phyloP scores from a whole-genome alignment of 1,140 invertebrate species.

The Papilio xuthus region DNA sequence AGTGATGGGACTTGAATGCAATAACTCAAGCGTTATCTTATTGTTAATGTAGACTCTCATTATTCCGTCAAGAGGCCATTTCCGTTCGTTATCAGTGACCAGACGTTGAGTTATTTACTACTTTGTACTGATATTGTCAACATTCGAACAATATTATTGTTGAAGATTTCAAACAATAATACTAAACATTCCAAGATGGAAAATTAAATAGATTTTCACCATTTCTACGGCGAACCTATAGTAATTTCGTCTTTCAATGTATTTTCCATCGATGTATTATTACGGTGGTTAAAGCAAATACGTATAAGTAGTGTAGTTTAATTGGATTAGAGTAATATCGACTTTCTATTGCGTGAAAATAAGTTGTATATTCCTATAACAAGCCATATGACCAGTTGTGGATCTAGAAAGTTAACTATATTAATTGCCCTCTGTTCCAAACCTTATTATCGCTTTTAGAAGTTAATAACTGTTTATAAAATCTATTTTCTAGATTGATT shows the following conservation, averaged over 20 bases:
- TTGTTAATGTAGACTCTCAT: constrained; percentile 46
- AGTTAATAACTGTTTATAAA: background rate
- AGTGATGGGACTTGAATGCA: constrained; percentile 46
- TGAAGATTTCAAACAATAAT: constrained; percentile 10
- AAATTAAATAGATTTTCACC: background rate
- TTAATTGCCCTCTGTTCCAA: background rate
- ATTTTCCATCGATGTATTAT: too few relatives aligned
- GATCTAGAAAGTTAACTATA: background rate
- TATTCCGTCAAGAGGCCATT: constrained; percentile 39
- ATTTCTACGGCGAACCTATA: background rate
- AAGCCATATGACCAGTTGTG: background rate
- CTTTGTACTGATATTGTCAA: constrained; percentile 15
- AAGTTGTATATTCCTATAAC: background rate
- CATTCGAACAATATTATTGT: constrained; percentile 3
- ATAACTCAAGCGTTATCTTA: constrained; percentile 39
- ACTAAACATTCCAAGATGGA: background rate
- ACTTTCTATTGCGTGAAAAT: background rate
- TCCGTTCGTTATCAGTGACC: constrained; percentile 39
- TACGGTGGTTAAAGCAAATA: too few relatives aligned
- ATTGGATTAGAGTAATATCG: background rate
- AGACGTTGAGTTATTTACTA: constrained; percentile 29
- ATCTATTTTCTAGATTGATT: background rate
- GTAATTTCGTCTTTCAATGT: background rate
- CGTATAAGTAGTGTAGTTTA: background rate
- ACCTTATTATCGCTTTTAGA: background rate